These are phyloP conservation scores for Thelaira solivaga DNA, from an alignment of 2,888 invertebrate species.

Conservation along the genomic window DNA sequence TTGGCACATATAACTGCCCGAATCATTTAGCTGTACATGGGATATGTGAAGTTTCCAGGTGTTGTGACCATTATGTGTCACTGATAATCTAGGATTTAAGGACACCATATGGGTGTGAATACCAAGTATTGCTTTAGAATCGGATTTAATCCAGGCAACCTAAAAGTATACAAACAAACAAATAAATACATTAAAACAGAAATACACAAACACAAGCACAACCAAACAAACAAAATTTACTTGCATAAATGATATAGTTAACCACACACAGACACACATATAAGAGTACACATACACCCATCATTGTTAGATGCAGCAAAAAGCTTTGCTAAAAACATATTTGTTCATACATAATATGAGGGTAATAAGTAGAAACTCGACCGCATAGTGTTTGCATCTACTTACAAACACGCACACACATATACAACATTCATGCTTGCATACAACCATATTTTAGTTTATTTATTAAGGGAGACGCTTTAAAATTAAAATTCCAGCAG, in stretches of 20 bases:
- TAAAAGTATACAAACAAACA: constrained; percentile 76
- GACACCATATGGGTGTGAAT: constrained; percentile 94
- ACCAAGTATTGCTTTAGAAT: constrained; percentile 91
- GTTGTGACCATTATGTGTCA: constrained; percentile 94
- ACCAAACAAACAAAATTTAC: constrained; percentile 13
- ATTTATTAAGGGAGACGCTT: no score
- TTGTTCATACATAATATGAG: constrained; percentile 39
- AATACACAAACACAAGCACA: neutral
- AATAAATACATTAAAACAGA: constrained; percentile 16
- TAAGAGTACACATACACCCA: neutral
- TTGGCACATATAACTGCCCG: constrained; percentile 96
- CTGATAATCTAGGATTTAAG: constrained; percentile 89
- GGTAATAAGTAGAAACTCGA: constrained; percentile 36
- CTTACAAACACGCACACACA: neutral
- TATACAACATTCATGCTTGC: no score
- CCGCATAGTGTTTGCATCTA: constrained; percentile 40
- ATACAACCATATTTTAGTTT: no score
- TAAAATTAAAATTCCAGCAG: no score
- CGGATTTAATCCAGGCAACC: constrained; percentile 96
- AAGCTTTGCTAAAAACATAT: constrained; percentile 39
- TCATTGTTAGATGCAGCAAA: neutral
- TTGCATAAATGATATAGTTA: constrained; percentile 23
- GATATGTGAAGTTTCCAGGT: constrained; percentile 95
- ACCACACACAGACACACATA: neutral
- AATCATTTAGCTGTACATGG: constrained; percentile 93